Conservation (phyloP, 2,113 vertebrate genomes). For the Donacobius atricapilla region DNA sequence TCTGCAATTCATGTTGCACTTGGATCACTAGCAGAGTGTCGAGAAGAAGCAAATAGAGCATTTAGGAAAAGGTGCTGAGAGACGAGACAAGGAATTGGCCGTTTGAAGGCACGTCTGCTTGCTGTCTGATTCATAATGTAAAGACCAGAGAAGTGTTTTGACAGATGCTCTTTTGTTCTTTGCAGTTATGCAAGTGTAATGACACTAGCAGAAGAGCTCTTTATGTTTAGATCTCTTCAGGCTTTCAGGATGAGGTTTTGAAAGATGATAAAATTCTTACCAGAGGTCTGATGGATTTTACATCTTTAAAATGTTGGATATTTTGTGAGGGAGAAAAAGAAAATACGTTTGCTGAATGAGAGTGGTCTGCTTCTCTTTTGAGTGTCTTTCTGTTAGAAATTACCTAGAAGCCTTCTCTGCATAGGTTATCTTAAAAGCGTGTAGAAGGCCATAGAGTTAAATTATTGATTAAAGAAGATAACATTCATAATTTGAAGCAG, state of each 20-base stretch:
- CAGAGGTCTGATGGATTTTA: background rate
- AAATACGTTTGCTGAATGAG: background rate
- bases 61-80: background rate
- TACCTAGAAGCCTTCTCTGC: background rate
- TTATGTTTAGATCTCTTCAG: background rate
- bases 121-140: background rate
- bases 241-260: background rate
- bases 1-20: background rate
- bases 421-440: background rate
- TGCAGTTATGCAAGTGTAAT: background rate
- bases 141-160: background rate
- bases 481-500: background rate
- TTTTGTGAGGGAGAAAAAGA: background rate
- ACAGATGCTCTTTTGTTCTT: slow-evolving; percentile 4
- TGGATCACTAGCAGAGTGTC: background rate
- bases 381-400: background rate
- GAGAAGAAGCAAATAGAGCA: background rate
- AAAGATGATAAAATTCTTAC: background rate
- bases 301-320: background rate
- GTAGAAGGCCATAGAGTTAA: background rate
- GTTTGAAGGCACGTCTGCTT: background rate
- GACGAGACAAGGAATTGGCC: background rate
- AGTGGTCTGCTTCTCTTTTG: background rate
- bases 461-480: background rate
- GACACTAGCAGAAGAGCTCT: background rate